Percentiles rank a stretch among this genome's conserved stretches.
phyloP scores from a whole-genome alignment of 1,140 invertebrate genomes.

The Sipha flava region DNA sequence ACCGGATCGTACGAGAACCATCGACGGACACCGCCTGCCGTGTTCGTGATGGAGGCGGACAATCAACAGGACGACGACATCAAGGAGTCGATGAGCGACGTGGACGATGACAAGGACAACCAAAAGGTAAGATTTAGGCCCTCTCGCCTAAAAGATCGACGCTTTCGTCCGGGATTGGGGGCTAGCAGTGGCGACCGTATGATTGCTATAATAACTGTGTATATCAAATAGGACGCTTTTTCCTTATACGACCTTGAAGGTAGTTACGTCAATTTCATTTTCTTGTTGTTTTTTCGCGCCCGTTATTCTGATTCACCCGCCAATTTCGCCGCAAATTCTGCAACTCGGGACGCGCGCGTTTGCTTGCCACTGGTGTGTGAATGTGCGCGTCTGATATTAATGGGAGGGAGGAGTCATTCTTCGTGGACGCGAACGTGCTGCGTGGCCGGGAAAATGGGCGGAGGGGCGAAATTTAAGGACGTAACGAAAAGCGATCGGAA shows the following conservation, averaged over 20 bases:
- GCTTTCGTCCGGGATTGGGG: too few relatives aligned
- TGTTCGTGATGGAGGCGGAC: constrained; percentile 1
- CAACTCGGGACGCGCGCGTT: not conserved
- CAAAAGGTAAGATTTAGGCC: not conserved
- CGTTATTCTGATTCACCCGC: too few relatives aligned
- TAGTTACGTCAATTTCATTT: too few relatives aligned
- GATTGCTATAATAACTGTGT: too few relatives aligned
- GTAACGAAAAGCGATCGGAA: constrained; percentile 4
- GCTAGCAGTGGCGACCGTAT: too few relatives aligned
- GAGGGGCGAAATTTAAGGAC: constrained; percentile 26
- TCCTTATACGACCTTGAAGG: not conserved
- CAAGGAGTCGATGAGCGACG: constrained; percentile 5
- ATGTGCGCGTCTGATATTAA: not conserved
- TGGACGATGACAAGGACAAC: not conserved
- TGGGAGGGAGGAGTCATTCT: constrained; percentile 15
- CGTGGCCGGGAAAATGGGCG: constrained; percentile 14
- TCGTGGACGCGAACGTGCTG: not conserved
- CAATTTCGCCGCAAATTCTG: too few relatives aligned
- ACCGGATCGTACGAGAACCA: too few relatives aligned
- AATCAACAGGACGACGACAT: not conserved
- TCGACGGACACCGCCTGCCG: too few relatives aligned
- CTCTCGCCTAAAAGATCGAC: too few relatives aligned
- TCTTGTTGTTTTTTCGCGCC: not conserved
- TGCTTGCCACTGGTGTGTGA: not conserved
- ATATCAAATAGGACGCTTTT: not conserved